Base-by-base conservation (phyloP, 2,113 vertebrate genomes). In the Scortum barcoo region DNA sequence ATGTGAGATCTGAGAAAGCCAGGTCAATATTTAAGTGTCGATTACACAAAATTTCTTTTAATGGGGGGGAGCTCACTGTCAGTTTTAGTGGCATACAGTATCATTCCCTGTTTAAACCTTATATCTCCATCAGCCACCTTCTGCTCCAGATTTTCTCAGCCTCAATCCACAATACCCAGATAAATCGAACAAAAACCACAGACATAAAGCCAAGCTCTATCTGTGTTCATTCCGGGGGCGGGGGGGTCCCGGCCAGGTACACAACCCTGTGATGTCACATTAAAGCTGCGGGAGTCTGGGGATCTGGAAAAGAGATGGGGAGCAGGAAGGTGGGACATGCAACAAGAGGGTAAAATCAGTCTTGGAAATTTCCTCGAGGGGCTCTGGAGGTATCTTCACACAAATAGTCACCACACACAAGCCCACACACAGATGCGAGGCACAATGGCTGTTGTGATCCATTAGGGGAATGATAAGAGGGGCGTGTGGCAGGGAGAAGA, bases 251-350 rank as follows among this genome's bases (percentile, higher is more conserved):
- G 67, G 83, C 81, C 88, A 87, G 76, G 88, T 90, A 88, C 81
- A 87, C 67, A 74, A 68, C 48, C 76, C 86, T 92, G 75, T 89
- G 89, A 89, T 92, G 88, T 84, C 74, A 88, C 84, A 89, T 91
- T 78, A 91, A 93, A 90, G 90, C 91, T 36, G 26, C 53, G 2
- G 11, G 80, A 84, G 86, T 80, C 76, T 81, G 76, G 72, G 87
- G 89, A 87, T 78, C 74, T 85, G 79, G 65, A 83, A 86, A 81
- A 70, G 73, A 87, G 82, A 83, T 28, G 61, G 58, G 66, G 77
- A 83, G 56, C 53, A 77, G 78, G 78, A 91, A 85, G 84, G 84
- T 85, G 87, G 86, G 80, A 88, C 88, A 89, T 65, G 62, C 66
- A 80, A 86, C 89, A 85, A 88, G 76, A 85, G 82, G 73, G 83